Conservation (phyloP, 2,797 vertebrate species). For the Podarcis siculus region DNA sequence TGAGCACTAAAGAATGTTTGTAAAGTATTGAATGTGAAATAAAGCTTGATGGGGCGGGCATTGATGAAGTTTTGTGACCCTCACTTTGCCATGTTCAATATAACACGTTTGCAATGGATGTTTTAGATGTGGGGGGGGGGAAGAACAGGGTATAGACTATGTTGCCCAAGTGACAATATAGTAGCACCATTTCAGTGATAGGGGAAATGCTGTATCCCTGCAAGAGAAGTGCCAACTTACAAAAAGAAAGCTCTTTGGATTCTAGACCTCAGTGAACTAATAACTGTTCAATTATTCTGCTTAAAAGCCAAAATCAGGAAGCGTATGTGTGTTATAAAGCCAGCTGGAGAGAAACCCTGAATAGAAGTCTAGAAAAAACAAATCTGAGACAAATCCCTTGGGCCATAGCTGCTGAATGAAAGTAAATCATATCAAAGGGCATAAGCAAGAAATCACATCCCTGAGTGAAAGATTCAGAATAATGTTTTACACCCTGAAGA, state of each 20-base stretch:
- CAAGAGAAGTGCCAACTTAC: neutral
- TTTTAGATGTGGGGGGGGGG: no score
- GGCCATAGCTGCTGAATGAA: slow-evolving; percentile 32
- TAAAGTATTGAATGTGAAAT: no score
- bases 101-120: neutral
- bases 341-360: slow-evolving; percentile 34
- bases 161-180: neutral
- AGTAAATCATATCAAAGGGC: slow-evolving; percentile 16
- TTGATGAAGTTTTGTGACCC: no score
- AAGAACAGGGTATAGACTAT: no score
- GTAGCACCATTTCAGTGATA: no score
- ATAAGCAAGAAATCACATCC: neutral
- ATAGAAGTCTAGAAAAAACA: neutral
- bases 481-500: neutral
- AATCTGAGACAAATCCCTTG: neutral
- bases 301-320: neutral
- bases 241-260: no score
- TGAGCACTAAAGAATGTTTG: no score
- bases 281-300: neutral
- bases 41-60: no score
- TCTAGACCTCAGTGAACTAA: neutral
- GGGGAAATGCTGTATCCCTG: no score
- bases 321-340: neutral
- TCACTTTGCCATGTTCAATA: neutral
- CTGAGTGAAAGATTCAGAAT: neutral